Conservation (phyloP, 2,888 invertebrate genomes). For the Mythimna lalbum region DNA sequence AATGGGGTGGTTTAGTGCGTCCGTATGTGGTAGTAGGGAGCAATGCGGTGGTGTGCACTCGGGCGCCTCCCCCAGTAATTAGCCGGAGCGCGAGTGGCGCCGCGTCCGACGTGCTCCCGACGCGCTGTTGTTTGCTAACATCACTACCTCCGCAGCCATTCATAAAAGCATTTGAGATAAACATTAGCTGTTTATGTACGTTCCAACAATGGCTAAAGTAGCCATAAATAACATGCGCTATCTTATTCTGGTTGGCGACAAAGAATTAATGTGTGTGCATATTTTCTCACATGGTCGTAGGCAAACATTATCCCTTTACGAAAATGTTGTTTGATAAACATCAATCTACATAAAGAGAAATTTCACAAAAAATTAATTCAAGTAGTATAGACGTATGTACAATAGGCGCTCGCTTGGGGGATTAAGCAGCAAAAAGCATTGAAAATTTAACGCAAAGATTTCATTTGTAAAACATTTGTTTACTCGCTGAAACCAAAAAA, state of each 20-base stretch:
- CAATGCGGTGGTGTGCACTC: constrained; percentile 16
- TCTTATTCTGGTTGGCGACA: constrained; percentile 30
- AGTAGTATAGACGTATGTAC: too few relatives aligned
- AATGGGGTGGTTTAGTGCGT: constrained; percentile 47
- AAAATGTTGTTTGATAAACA: constrained; percentile 17
- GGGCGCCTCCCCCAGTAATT: constrained; percentile 72
- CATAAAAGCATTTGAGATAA: constrained; percentile 59
- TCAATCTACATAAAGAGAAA: not conserved
- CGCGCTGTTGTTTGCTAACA: constrained; percentile 68
- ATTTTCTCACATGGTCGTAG: constrained; percentile 17
- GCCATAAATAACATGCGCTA: constrained; percentile 55
- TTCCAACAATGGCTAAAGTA: constrained; percentile 53
- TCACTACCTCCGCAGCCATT: constrained; percentile 66
- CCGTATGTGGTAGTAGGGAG: constrained; percentile 28
- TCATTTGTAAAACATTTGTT: not conserved
- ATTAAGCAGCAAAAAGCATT: not conserved
- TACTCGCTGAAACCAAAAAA: not conserved
- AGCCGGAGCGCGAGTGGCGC: constrained; percentile 64
- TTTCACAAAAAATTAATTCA: too few relatives aligned
- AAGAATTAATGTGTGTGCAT: constrained; percentile 25
- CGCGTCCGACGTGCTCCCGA: constrained; percentile 66
- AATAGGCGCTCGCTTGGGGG: too few relatives aligned
- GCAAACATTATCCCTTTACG: not conserved
- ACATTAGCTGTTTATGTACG: constrained; percentile 45
- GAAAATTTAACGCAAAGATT: not conserved